Evolutionary conservation across 2,888 invertebrate species (phyloP).

Genomic region (Dyspetes luteomarginatus): DNA sequence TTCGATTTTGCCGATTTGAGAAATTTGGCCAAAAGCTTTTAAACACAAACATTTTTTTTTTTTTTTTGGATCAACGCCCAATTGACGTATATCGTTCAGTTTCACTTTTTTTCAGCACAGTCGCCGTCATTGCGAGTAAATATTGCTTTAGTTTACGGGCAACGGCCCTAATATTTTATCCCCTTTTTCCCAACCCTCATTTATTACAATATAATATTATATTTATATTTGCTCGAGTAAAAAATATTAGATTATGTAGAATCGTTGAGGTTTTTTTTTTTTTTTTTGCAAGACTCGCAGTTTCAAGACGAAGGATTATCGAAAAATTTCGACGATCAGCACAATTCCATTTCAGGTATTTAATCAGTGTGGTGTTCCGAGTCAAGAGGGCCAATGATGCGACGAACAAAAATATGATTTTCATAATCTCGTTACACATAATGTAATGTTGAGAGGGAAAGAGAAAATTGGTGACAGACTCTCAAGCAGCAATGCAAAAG

Average conservation of each 20-base stretch:
- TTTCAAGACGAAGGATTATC: conserved; percentile 45
- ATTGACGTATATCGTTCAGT: conserved; percentile 38
- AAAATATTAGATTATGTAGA: conserved; percentile 60
- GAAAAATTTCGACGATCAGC: conserved; percentile 21
- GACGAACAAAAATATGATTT: conserved; percentile 21
- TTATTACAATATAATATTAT: conserved; percentile 55
- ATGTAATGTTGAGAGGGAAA: conserved; percentile 19
- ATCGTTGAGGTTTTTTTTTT: conserved; percentile 44
- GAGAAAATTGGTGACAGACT: conserved; percentile 23
- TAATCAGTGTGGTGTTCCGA: neutral
- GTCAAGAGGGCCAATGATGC: neutral
- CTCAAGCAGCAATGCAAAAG: conserved; percentile 45
- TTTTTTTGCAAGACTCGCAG: conserved; percentile 61
- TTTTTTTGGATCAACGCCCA: conserved; percentile 21
- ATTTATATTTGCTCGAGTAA: conserved; percentile 60
- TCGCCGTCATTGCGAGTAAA: conserved; percentile 68
- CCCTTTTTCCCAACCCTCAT: neutral
- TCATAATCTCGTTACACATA: neutral
- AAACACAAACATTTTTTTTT: conserved; percentile 22
- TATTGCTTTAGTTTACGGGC: conserved; percentile 71
- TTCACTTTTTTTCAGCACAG: conserved; percentile 40
- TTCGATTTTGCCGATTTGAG: conserved; percentile 39
- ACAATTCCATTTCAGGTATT: conserved; percentile 17
- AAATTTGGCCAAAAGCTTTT: conserved; percentile 53
- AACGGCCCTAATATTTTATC: conserved; percentile 35